Conservation (phyloP, 2,113 vertebrate genomes). For the Corythornis cristatus region DNA sequence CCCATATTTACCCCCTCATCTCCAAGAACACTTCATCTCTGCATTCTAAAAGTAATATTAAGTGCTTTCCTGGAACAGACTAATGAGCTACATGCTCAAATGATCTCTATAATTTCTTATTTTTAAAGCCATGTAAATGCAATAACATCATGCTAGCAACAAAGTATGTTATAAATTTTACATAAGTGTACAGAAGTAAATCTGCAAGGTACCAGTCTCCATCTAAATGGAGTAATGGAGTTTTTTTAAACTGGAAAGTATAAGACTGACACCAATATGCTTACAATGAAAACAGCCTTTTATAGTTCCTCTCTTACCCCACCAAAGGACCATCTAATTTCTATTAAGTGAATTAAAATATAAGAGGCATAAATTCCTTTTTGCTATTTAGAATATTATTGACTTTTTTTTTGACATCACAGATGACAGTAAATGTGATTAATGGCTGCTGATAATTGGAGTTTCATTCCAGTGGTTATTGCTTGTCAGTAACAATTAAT, state of each 20-base stretch:
- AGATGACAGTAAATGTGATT: conserved; percentile 84
- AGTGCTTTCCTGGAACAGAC: not conserved
- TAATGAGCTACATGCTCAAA: not conserved
- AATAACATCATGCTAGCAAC: not conserved
- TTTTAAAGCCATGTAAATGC: conserved; percentile 10
- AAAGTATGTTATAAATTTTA: not conserved
- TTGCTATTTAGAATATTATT: conserved; percentile 63
- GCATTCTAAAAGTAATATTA: not conserved
- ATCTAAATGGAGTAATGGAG: not conserved
- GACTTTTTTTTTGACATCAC: conserved; percentile 76
- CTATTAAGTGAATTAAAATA: conserved; percentile 5
- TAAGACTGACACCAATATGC: not conserved
- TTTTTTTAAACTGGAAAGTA: not conserved
- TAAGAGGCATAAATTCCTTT: conserved; percentile 40
- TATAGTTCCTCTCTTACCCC: not conserved
- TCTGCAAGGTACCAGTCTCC: not conserved
- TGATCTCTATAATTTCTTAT: not conserved
- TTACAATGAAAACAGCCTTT: conserved; percentile 4
- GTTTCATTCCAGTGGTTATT: conserved; percentile 84
- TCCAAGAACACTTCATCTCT: not conserved
- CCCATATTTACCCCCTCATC: not conserved
- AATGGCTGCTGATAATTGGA: conserved; percentile 83
- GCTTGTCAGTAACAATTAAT: conserved; percentile 85
- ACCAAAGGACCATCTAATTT: conserved; percentile 48
- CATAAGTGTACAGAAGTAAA: not conserved